Evolutionary conservation across 2,888 invertebrate genomes (phyloP).

Genomic region (Orthosia cruda): DNA sequence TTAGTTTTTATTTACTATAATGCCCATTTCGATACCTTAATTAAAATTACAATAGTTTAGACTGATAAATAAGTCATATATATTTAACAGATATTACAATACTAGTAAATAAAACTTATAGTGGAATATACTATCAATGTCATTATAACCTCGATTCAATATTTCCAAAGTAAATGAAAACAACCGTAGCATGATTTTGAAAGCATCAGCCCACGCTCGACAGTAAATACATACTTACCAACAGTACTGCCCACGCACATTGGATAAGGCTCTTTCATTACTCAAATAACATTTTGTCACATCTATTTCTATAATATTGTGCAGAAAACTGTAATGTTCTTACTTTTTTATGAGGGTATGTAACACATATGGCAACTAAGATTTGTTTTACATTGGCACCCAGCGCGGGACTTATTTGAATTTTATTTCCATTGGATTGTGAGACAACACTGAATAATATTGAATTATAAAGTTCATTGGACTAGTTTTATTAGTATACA

Average conservation of each 20-base stretch:
- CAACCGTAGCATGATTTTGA: neutral
- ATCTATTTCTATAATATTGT: neutral
- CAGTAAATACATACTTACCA: slow-evolving; percentile 19
- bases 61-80: too few relatives aligned
- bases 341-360: slow-evolving; percentile 4
- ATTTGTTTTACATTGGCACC: slow-evolving; percentile 41
- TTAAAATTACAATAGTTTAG: too few relatives aligned
- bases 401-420: slow-evolving; percentile 56
- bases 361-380: slow-evolving; percentile 11
- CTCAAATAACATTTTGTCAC: neutral
- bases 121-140: neutral
- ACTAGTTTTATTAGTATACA: neutral
- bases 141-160: neutral
- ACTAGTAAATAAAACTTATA: neutral
- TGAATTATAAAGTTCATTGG: slow-evolving; percentile 15
- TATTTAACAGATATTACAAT: too few relatives aligned
- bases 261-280: neutral
- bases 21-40: too few relatives aligned
- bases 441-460: neutral
- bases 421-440: slow-evolving; percentile 40
- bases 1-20: too few relatives aligned
- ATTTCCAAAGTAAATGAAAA: neutral
- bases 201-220: slow-evolving; percentile 21
- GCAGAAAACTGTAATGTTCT: neutral
- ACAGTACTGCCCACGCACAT: slow-evolving; percentile 3